These are phyloP conservation scores for Epinephelus awoara DNA, from an alignment of 2,797 vertebrate genomes.

Conservation along the genomic window DNA sequence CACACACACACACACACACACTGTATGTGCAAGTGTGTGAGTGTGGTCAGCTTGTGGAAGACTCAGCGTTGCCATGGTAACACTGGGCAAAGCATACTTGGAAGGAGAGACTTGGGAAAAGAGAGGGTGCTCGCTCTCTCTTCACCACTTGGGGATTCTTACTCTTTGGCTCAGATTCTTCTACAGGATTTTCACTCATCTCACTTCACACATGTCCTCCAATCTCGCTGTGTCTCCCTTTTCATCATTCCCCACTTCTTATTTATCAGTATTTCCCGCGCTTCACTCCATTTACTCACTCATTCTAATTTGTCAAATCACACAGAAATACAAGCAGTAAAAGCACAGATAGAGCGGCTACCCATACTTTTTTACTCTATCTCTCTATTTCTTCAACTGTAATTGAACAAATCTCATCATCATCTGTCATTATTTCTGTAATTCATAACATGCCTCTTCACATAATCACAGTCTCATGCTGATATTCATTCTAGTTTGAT, in stretches of 20 bases:
- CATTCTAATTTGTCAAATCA: constrained; percentile 12
- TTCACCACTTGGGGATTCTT: constrained; percentile 59
- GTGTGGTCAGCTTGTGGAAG: constrained; percentile 68
- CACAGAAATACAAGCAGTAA: constrained; percentile 26
- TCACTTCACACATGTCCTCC: constrained; percentile 57
- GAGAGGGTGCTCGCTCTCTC: constrained; percentile 42
- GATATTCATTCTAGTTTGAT: constrained; percentile 26
- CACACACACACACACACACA: constrained; percentile 18
- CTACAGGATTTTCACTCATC: constrained; percentile 62
- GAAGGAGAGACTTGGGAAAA: constrained; percentile 60
- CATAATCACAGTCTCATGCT: constrained; percentile 31
- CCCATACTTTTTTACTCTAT: neutral
- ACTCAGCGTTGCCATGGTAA: constrained; percentile 77
- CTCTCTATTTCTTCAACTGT: constrained; percentile 3
- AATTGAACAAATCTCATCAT: constrained; percentile 33
- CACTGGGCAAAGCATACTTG: constrained; percentile 65
- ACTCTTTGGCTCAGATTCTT: constrained; percentile 62
- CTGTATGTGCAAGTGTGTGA: constrained; percentile 30
- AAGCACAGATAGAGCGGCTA: neutral
- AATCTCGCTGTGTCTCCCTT: constrained; percentile 43
- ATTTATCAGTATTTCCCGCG: constrained; percentile 42
- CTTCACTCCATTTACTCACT: constrained; percentile 35
- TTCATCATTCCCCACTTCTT: constrained; percentile 33
- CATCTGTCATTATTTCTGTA: constrained; percentile 36
- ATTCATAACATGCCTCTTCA: constrained; percentile 30